Conservation (phyloP, 2,113 vertebrate species). For the Xiphophorus couchianus region DNA sequence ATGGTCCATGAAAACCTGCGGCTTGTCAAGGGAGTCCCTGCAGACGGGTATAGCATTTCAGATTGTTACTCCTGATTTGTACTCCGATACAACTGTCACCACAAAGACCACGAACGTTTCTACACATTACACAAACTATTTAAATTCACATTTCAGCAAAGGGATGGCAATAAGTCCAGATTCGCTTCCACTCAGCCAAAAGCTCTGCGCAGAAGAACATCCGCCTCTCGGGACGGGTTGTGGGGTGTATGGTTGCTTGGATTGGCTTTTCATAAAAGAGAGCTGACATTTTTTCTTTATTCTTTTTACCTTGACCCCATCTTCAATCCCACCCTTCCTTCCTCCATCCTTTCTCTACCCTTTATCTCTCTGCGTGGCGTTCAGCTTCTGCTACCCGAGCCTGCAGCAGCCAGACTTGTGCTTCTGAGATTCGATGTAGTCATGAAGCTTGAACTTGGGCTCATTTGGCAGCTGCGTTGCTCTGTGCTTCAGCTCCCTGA, state of each 20-base stretch:
- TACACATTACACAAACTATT: conserved; percentile 58
- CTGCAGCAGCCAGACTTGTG: conserved; percentile 89
- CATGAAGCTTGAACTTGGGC: conserved; percentile 92
- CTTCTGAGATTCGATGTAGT: conserved; percentile 93
- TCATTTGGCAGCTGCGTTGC: conserved; percentile 78
- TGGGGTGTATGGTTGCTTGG: conserved; percentile 30
- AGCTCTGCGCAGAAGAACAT: conserved; percentile 37
- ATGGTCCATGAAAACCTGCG: conserved; percentile 22
- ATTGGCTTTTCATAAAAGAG: conserved; percentile 46
- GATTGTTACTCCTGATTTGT: conserved; percentile 37
- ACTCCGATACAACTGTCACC: conserved; percentile 65
- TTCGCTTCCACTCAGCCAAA: conserved; percentile 31
- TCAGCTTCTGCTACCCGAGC: conserved; percentile 73
- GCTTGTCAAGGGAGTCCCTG: conserved; percentile 36
- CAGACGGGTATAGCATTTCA: conserved; percentile 57
- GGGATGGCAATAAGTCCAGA: conserved; percentile 55
- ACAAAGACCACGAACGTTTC: conserved; percentile 70
- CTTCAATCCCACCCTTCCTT: background rate
- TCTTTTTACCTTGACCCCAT: conserved; percentile 2
- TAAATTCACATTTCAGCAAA: conserved; percentile 71
- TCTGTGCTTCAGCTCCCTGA: conserved; percentile 92
- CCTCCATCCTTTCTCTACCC: background rate
- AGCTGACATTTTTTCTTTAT: conserved; percentile 22
- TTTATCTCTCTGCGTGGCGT: conserved; percentile 17
- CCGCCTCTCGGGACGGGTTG: conserved; percentile 16